Evolutionary conservation across 2,113 vertebrate species (phyloP).

Genomic region (Gallinago jamesoni): DNA sequence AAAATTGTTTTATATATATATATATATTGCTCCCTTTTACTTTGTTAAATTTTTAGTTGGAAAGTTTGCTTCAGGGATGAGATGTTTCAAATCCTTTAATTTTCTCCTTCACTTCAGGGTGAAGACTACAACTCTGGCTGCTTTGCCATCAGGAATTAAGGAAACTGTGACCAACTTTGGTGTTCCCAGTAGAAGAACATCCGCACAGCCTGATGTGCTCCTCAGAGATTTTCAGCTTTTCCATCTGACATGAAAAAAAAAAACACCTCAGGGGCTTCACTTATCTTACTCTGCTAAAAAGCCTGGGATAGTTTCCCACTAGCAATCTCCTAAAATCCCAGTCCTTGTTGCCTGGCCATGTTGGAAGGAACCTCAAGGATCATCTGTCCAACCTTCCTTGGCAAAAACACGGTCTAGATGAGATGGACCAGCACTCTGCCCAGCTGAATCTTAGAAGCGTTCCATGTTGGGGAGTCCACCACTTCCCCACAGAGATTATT

Average conservation of each 20-base stretch:
- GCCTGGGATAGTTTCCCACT: not conserved
- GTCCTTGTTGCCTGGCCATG: not conserved
- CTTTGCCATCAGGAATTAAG: not conserved
- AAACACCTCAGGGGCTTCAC: not conserved
- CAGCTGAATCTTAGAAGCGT: not conserved
- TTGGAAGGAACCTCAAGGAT: not conserved
- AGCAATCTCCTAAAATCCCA: not conserved
- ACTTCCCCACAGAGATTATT: not conserved
- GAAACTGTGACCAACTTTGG: rapidly evolving
- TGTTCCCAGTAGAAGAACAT: not conserved
- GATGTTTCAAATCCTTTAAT: not conserved
- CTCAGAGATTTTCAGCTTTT: not conserved
- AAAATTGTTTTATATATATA: not conserved
- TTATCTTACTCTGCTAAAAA: not conserved
- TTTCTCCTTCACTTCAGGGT: not conserved
- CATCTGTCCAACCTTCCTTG: not conserved
- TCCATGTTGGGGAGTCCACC: not conserved
- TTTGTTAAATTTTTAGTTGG: not conserved
- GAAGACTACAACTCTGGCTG: rapidly evolving
- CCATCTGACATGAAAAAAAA: not conserved
- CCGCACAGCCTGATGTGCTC: not conserved
- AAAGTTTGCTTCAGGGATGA: not conserved
- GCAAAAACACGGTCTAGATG: not conserved
- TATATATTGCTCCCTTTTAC: not conserved
- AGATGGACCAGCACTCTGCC: not conserved